Evolutionary conservation across 1,140 invertebrate species (phyloP).

Genomic region (Drosophila trapezifrons): DNA sequence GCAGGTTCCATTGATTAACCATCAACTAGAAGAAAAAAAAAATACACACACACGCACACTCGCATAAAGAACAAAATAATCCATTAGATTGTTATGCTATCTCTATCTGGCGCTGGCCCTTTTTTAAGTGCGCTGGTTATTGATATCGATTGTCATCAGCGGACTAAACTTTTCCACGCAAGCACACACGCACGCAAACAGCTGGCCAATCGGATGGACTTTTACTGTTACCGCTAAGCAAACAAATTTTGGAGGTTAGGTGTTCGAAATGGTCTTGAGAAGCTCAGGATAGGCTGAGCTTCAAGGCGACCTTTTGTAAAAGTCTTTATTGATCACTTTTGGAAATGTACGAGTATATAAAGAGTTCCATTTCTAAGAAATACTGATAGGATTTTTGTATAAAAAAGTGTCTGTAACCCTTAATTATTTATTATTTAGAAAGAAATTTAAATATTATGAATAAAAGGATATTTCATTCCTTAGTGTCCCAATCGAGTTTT

Average conservation of each 20-base stretch:
- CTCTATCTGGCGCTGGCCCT: slow-evolving; percentile 19
- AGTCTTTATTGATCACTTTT: no score
- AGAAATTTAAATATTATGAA: neutral
- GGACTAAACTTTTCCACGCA: slow-evolving; percentile 34
- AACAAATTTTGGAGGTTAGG: slow-evolving; percentile 13
- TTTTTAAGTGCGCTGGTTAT: slow-evolving; percentile 37
- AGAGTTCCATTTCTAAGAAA: neutral
- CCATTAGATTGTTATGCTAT: slow-evolving; percentile 8
- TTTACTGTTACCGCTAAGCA: slow-evolving; percentile 11
- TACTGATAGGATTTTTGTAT: no score
- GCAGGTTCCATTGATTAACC: slow-evolving; percentile 44
- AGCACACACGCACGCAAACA: slow-evolving; percentile 22
- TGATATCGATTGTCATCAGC: slow-evolving; percentile 42
- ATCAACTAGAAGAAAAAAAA: slow-evolving; percentile 10
- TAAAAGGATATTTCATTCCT: no score
- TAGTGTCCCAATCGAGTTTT: no score
- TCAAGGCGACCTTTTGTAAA: no score
- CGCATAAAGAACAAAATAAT: slow-evolving; percentile 5
- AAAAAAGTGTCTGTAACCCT: neutral
- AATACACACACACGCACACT: neutral
- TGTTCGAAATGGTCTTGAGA: neutral
- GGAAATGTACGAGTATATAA: no score
- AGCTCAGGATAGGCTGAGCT: no score
- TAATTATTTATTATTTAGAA: neutral
- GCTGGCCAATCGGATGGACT: slow-evolving; percentile 15